These are phyloP conservation scores for Forbesichthys papilliferus DNA, from an alignment of 2,113 vertebrate genomes.

Conservation along the genomic window DNA sequence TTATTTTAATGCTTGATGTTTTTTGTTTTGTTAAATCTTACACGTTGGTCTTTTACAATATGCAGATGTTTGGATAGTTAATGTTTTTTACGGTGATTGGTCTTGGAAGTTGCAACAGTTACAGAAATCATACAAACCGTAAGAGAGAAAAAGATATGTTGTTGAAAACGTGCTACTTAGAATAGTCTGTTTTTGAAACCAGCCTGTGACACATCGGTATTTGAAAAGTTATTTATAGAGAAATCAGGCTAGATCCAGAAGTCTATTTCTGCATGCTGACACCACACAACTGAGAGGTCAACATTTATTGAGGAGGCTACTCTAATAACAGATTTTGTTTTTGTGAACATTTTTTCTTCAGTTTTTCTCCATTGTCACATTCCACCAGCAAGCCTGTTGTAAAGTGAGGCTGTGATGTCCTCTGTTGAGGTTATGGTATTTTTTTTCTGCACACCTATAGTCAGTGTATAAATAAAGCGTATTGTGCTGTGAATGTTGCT, in stretches of 20 bases:
- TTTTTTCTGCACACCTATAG: slow-evolving; percentile 59
- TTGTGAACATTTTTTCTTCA: slow-evolving; percentile 42
- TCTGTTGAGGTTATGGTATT: slow-evolving; percentile 47
- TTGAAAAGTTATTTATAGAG: too few relatives aligned
- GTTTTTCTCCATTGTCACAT: slow-evolving; percentile 43
- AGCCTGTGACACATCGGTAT: too few relatives aligned
- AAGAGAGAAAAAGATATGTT: too few relatives aligned
- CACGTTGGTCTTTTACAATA: background rate
- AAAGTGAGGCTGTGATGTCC: slow-evolving; percentile 50
- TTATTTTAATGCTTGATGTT: slow-evolving; percentile 8
- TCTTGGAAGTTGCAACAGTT: too few relatives aligned
- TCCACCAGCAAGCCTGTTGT: slow-evolving; percentile 55
- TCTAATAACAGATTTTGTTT: slow-evolving; percentile 34
- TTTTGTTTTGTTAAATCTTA: background rate
- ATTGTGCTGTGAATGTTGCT: slow-evolving; percentile 27
- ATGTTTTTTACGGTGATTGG: slow-evolving; percentile 1
- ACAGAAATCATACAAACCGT: too few relatives aligned
- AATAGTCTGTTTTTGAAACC: too few relatives aligned
- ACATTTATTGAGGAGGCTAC: slow-evolving; percentile 68
- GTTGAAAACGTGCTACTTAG: too few relatives aligned
- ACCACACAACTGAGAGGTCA: slow-evolving; percentile 42
- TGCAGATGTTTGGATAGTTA: slow-evolving; percentile 34
- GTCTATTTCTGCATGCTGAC: too few relatives aligned
- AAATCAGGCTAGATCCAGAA: too few relatives aligned
- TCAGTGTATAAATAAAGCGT: slow-evolving; percentile 60